phyloP scores from a whole-genome alignment of 2,888 invertebrate species.

The Ferrisia virgata region DNA sequence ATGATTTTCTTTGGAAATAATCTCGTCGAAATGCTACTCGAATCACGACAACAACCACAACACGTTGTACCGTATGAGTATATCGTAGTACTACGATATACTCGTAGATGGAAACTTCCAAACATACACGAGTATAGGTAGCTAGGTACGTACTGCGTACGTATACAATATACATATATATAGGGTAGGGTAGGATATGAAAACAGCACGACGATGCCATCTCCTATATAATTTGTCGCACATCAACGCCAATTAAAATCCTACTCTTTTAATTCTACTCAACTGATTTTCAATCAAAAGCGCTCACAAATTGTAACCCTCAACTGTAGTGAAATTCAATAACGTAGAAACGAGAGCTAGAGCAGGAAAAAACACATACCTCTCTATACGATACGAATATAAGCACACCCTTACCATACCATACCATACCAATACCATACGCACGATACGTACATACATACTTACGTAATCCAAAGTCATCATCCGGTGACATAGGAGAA shows the following conservation, averaged over 20 bases:
- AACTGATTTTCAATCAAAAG: constrained; percentile 7
- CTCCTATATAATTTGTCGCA: background rate
- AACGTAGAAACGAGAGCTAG: background rate
- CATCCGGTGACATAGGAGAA: background rate
- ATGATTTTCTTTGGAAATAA: background rate
- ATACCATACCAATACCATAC: background rate
- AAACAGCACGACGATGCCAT: background rate
- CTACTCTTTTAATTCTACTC: constrained; percentile 6
- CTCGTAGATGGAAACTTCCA: no score
- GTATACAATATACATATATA: no score
- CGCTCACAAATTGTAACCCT: background rate
- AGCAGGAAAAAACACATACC: background rate
- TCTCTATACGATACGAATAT: no score
- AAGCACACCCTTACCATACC: background rate
- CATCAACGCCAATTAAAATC: constrained; percentile 5
- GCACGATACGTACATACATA: no score
- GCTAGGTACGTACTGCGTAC: no score
- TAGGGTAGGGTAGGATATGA: no score
- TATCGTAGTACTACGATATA: no score
- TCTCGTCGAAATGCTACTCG: background rate
- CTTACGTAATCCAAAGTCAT: background rate
- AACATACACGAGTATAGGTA: no score
- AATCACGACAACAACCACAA: background rate
- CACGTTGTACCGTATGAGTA: no score
- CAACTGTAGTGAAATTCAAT: background rate